phyloP scores from a whole-genome alignment of 2,888 invertebrate genomes.

The Lagria hirta region DNA sequence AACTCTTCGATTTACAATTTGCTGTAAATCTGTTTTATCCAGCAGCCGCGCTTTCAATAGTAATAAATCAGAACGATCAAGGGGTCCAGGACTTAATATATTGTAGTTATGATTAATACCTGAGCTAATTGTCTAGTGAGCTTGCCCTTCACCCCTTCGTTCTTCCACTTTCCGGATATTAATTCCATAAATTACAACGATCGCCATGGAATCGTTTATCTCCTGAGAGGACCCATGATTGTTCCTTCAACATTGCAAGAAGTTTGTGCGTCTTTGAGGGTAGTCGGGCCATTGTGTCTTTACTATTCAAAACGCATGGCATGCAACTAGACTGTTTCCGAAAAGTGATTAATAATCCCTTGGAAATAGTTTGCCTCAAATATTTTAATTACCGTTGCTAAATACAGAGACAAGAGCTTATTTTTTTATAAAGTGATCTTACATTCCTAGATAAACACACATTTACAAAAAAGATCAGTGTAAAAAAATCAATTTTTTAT shows the following conservation, averaged over 20 bases:
- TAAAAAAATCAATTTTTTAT: no score
- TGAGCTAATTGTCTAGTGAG: conserved; percentile 40
- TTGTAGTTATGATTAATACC: conserved; percentile 42
- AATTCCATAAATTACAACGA: conserved; percentile 51
- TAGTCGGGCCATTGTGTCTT: conserved; percentile 6
- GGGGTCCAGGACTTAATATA: conserved; percentile 18
- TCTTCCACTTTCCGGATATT: conserved; percentile 43
- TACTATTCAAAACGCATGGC: conserved; percentile 17
- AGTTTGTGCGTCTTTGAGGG: conserved; percentile 7
- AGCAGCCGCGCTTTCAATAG: conserved; percentile 16
- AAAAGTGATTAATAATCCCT: conserved; percentile 18
- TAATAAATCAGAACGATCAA: conserved; percentile 18
- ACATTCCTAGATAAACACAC: no score
- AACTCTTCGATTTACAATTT: no score
- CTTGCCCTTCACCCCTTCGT: conserved; percentile 28
- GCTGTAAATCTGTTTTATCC: no score
- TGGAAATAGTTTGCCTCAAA: conserved; percentile 8
- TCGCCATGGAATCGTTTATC: conserved; percentile 31
- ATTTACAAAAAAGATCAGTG: no score
- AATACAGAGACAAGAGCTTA: no score
- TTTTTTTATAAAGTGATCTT: no score
- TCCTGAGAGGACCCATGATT: conserved; percentile 18
- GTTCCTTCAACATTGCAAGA: conserved; percentile 14
- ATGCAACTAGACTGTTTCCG: conserved; percentile 11
- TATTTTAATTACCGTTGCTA: conserved; percentile 22